Conservation (phyloP, 2,888 invertebrate genomes). For the Eilema griseolum region DNA sequence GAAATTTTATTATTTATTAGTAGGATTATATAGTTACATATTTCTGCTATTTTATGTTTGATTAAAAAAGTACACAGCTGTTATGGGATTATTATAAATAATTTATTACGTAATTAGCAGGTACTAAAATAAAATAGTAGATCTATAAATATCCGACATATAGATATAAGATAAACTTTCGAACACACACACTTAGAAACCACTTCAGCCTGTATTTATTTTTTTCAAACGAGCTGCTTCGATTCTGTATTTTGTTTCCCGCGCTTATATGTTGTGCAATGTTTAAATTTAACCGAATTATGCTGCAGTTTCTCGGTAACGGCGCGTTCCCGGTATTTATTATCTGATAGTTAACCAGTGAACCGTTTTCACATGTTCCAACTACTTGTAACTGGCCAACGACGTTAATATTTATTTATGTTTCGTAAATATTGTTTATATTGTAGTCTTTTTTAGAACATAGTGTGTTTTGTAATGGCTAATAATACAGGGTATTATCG, state of each 20-base stretch:
- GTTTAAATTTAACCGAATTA: conserved; percentile 61
- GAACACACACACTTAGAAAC: not conserved
- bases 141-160: too few relatives aligned
- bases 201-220: not conserved
- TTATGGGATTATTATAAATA: too few relatives aligned
- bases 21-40: not conserved
- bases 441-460: conserved; percentile 21
- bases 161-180: too few relatives aligned
- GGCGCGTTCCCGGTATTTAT: conserved; percentile 61
- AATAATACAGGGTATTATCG: conserved; percentile 31
- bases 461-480: conserved; percentile 21
- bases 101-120: too few relatives aligned
- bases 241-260: not conserved
- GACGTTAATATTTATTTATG: conserved; percentile 63
- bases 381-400: conserved; percentile 31
- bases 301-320: conserved; percentile 61
- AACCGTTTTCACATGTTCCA: conserved; percentile 57
- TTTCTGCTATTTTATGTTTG: too few relatives aligned
- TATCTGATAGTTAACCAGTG: conserved; percentile 67
- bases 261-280: conserved; percentile 37
- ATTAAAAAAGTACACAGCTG: too few relatives aligned
- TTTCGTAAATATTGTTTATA: conserved; percentile 48
- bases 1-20: not conserved
- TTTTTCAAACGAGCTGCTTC: conserved; percentile 3
- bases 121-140: too few relatives aligned